Evolutionary conservation across 2,888 invertebrate species (phyloP).

Genomic region (Ypsolopha sequella): DNA sequence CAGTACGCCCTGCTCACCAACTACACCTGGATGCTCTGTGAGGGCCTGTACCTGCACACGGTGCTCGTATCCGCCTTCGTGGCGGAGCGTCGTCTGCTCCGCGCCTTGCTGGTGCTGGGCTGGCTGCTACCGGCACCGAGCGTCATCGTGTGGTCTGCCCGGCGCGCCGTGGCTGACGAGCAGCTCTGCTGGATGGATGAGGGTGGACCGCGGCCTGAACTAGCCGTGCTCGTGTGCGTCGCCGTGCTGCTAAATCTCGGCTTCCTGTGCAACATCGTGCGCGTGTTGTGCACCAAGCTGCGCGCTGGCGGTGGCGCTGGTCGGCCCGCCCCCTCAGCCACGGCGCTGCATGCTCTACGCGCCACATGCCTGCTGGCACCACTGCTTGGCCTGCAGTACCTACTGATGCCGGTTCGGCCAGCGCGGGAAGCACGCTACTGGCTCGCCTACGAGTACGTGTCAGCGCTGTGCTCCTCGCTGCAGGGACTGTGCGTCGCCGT

Average conservation of each 20-base stretch:
- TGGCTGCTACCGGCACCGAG: constrained; percentile 85
- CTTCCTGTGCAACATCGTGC: constrained; percentile 91
- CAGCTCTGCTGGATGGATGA: constrained; percentile 81
- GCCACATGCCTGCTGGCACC: constrained; percentile 93
- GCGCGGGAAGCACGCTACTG: constrained; percentile 78
- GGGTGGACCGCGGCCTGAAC: constrained; percentile 76
- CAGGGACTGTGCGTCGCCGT: constrained; percentile 94
- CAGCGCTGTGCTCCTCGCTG: constrained; percentile 89
- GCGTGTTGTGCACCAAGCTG: constrained; percentile 86
- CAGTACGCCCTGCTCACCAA: constrained; percentile 93
- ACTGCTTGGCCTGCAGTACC: constrained; percentile 90
- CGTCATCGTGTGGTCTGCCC: constrained; percentile 74
- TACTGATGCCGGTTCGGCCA: constrained; percentile 88
- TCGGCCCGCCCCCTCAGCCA: constrained; percentile 71
- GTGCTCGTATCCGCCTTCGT: constrained; percentile 93
- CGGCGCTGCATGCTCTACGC: constrained; percentile 81
- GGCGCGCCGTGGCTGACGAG: constrained; percentile 70
- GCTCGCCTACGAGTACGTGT: constrained; percentile 84
- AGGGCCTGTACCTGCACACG: constrained; percentile 94
- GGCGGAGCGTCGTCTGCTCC: constrained; percentile 86
- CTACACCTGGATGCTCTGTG: constrained; percentile 98
- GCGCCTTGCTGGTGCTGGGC: constrained; percentile 85
- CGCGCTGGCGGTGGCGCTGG: constrained; percentile 77
- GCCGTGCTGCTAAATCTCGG: constrained; percentile 86
- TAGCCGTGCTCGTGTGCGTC: constrained; percentile 82